Conservation (phyloP, 1,140 invertebrate species). For the Achroia grisella region DNA sequence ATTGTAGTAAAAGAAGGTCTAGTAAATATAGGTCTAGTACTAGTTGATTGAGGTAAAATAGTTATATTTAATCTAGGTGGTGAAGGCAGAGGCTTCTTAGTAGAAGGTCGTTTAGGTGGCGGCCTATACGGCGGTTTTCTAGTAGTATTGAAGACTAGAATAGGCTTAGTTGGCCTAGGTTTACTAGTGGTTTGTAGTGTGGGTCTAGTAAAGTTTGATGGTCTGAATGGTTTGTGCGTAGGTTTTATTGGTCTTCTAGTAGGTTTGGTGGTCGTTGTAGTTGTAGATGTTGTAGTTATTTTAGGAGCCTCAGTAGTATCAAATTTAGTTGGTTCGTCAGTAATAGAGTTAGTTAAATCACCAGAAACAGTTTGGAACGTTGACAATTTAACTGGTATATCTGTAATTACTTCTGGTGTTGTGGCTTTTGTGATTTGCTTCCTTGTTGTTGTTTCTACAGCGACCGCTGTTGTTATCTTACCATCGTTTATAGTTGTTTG, state of each 20-base stretch:
- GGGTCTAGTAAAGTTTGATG: constrained; percentile 46
- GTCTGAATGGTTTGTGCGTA: constrained; percentile 47
- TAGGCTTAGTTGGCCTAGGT: constrained; percentile 57
- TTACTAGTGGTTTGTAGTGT: constrained; percentile 29
- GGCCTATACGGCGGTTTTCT: constrained; percentile 49
- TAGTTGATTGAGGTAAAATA: constrained; percentile 70
- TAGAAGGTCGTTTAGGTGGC: constrained; percentile 49
- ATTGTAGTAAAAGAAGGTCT: constrained; percentile 52
- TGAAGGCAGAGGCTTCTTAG: constrained; percentile 54
- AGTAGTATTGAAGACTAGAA: constrained; percentile 36
- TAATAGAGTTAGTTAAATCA: constrained; percentile 23
- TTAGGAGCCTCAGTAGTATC: constrained; percentile 17
- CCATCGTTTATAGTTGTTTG: constrained; percentile 30
- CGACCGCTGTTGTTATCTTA: constrained; percentile 34
- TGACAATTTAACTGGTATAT: constrained; percentile 63
- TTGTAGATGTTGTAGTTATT: constrained; percentile 14
- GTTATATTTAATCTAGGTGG: constrained; percentile 74
- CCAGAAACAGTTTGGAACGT: constrained; percentile 73
- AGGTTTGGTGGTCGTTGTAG: constrained; percentile 28
- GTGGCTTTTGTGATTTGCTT: constrained; percentile 24
- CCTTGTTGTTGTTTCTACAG: constrained; percentile 31
- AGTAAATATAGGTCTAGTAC: constrained; percentile 49
- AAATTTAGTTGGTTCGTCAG: constrained; percentile 31
- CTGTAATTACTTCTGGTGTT: constrained; percentile 30
- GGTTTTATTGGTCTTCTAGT: constrained; percentile 40